Evolutionary conservation across 2,797 vertebrate species (phyloP), one percentile per base, ranked within the genome.

Genomic region (Ctenosaura bakeri): DNA sequence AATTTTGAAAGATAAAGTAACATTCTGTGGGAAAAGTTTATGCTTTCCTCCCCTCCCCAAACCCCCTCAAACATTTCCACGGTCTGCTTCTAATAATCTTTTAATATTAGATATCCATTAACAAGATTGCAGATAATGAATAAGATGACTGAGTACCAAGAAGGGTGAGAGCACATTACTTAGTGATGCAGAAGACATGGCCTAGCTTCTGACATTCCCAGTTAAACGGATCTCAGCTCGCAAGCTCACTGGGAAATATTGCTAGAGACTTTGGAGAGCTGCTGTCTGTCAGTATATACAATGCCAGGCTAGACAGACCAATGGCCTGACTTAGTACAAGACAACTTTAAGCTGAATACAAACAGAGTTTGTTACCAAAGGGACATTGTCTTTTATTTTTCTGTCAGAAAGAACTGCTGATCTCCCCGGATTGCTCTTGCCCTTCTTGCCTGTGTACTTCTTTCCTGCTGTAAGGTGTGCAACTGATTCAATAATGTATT

Each of bases 1-100:
- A 29, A 79, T 12, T 86, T 22, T 69, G 46, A 89, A 69, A 64
- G 42, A 42, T 38, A 88, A 80, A 88, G 82, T 84, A 78, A 84
- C 13, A 7, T 69, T 52, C 12, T 77, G 56, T 50, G 22, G 81
- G n/a, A 35, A 83, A 77, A 35, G 35, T 14, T 90, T 22, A 87
- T 29, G 4, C 26, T 71, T 85, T 85, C 16, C 71, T 50, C 18
- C 6, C 64, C 22, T 2, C 32, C n/a, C n/a, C 14, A 80, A 85
- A 71, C 9, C 16, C 26, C 13, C 16, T n/a, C 71, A 73, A 77
- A 16, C 42, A 77, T 73, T 35, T 42, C 32, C 38, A 73, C 81
- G 32, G 32, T 42, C 6, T 82, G 22, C 35, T 74, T 90, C 32
- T 73, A 86, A 50, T 86, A 87, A 54, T 42, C 16, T n/a, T 87